A percentile compares a stretch with the other conserved stretches of the same genome.
Evolutionary conservation across 2,113 vertebrate species (phyloP).

Genomic region (Pachycephala philippinensis): DNA sequence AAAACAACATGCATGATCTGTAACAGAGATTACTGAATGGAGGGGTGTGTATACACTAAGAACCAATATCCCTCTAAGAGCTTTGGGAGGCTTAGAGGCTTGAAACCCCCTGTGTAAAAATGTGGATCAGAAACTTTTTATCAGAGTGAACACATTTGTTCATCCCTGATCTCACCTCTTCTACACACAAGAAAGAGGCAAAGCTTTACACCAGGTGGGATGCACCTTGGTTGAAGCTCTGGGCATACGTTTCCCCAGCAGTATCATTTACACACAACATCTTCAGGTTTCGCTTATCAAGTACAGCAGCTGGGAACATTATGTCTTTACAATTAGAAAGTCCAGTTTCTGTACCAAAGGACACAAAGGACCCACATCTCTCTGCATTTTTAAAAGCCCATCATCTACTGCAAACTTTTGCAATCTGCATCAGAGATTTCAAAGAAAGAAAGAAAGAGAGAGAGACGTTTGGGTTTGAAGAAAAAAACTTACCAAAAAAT

Average conservation of each 20-base stretch:
- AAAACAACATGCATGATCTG: not conserved
- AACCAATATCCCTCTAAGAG: not conserved
- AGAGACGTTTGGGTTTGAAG: not conserved
- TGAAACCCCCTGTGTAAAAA: not conserved
- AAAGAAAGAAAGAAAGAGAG: not conserved
- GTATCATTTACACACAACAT: not conserved
- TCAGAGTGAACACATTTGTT: not conserved
- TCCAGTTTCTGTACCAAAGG: not conserved
- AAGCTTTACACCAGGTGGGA: not conserved
- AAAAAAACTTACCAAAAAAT: conserved; percentile 42
- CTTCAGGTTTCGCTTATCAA: not conserved
- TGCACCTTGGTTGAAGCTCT: not conserved
- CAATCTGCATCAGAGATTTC: not conserved
- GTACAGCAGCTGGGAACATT: not conserved
- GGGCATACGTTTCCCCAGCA: not conserved
- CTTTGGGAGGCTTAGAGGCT: not conserved
- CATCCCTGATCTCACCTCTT: not conserved
- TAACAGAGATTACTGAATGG: conserved; percentile 39
- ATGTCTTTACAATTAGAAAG: not conserved
- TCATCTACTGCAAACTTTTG: not conserved
- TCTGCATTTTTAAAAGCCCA: not conserved
- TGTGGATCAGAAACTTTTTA: not conserved
- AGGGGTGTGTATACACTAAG: not conserved
- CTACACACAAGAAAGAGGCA: not conserved
- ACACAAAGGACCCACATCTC: not conserved